A percentile compares a stretch with the other conserved stretches of the same genome.
These are phyloP conservation scores for Tolmerus cingulatus DNA, from an alignment of 2,888 invertebrate genomes.

Conservation along the genomic window DNA sequence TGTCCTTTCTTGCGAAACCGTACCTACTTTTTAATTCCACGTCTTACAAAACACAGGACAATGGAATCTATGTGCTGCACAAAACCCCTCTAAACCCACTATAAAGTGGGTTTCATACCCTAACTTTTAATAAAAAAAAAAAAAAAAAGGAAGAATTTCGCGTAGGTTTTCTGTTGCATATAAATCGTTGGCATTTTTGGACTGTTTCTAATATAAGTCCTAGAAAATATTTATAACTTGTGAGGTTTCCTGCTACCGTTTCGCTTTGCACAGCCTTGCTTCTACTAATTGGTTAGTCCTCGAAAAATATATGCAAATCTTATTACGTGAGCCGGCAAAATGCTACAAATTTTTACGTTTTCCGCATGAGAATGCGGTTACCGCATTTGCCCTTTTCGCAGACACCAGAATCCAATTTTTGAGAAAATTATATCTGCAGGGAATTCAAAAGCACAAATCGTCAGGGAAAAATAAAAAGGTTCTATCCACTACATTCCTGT, in stretches of 20 bases:
- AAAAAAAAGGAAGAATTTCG: not conserved
- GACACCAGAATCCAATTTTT: not conserved
- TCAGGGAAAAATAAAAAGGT: not conserved
- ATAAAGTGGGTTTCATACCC: not conserved
- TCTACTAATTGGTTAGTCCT: not conserved
- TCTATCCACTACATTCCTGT: not conserved
- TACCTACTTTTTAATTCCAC: not conserved
- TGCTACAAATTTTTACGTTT: not conserved
- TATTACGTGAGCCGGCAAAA: not conserved
- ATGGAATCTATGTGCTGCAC: not conserved
- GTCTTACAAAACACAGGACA: not conserved
- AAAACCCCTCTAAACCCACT: not conserved
- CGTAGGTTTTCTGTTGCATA: not conserved
- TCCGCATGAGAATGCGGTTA: not conserved
- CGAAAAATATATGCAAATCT: not conserved
- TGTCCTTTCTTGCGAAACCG: not conserved
- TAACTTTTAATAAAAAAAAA: not conserved
- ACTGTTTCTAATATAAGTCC: not conserved
- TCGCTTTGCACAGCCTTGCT: not conserved
- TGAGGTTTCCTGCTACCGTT: not conserved
- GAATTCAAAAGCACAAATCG: not conserved
- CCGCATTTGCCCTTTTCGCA: not conserved
- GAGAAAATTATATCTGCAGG: not conserved
- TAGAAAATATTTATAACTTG: not conserved
- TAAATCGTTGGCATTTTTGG: not conserved